Evolutionary conservation across 35 echinoderm and acorn worm species (phyloP).

Genomic region (Anneissia japonica): DNA sequence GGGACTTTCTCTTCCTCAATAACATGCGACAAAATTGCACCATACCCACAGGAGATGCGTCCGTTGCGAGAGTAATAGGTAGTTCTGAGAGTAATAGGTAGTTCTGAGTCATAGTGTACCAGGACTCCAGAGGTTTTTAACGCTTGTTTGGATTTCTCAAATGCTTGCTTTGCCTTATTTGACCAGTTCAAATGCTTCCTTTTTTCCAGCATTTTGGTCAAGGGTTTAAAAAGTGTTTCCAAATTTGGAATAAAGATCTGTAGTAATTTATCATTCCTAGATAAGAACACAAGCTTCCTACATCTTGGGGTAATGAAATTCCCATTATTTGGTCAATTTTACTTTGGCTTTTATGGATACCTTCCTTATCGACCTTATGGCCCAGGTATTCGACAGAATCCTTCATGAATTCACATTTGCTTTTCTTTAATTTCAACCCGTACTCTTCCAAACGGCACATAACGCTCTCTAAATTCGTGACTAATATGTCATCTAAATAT

Average conservation of each 20-base stretch:
- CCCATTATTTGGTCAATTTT: slow-evolving; percentile 5
- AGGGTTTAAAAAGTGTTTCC: not conserved
- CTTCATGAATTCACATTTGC: too few relatives aligned
- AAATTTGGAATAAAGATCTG: slow-evolving; percentile 9
- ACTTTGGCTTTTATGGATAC: not conserved
- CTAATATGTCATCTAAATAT: slow-evolving; percentile 45
- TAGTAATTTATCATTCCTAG: slow-evolving; percentile 40
- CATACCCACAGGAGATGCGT: slow-evolving; percentile 26
- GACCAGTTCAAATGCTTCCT: not conserved
- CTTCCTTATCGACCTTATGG: not conserved
- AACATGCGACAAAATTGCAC: slow-evolving; percentile 38
- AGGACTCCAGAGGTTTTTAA: slow-evolving; percentile 8
- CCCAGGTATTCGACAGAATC: not conserved
- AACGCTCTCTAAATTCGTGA: slow-evolving; percentile 13
- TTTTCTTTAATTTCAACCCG: too few relatives aligned
- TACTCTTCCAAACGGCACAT: too few relatives aligned
- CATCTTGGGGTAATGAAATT: slow-evolving; percentile 3
- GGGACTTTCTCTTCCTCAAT: slow-evolving; percentile 32
- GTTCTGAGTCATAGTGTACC: slow-evolving; percentile 31
- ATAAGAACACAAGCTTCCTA: slow-evolving; percentile 10
- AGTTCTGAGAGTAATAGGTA: too few relatives aligned
- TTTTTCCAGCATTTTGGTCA: slow-evolving; percentile 2
- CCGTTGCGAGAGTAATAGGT: slow-evolving; percentile 25
- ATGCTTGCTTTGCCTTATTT: slow-evolving; percentile 1
- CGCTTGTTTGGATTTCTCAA: slow-evolving; percentile 1